These are phyloP conservation scores for Indri indri DNA, from an alignment of 2,113 vertebrate genomes.

Conservation along the genomic window DNA sequence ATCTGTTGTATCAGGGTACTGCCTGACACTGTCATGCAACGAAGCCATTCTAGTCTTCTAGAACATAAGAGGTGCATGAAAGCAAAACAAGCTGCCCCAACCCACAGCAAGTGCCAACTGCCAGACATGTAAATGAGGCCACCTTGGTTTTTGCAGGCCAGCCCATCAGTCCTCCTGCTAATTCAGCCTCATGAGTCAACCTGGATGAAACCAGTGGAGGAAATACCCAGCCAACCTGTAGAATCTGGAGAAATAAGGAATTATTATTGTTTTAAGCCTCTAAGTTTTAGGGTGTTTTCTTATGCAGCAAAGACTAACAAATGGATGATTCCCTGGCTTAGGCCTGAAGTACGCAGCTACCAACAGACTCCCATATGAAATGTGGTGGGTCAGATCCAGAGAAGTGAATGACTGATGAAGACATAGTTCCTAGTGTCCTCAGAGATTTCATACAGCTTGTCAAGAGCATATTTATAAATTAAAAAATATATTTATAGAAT, in stretches of 20 bases:
- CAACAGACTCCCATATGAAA: background rate
- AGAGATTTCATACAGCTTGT: background rate
- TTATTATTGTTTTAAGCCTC: background rate
- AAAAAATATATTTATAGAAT: background rate
- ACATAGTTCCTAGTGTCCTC: background rate
- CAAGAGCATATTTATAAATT: background rate
- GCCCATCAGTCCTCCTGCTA: background rate
- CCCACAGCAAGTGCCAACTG: background rate
- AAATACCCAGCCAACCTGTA: background rate
- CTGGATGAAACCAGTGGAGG: background rate
- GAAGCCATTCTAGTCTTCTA: background rate
- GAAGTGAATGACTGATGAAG: background rate
- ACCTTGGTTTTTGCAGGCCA: background rate
- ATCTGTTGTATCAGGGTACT: background rate
- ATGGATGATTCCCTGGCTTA: background rate
- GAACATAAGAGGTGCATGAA: background rate
- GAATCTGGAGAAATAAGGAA: background rate
- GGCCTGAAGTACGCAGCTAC: background rate
- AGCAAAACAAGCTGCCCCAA: background rate
- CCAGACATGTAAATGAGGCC: too few relatives aligned
- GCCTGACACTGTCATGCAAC: background rate
- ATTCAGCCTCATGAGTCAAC: background rate
- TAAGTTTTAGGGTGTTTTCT: background rate
- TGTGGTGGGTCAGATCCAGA: background rate
- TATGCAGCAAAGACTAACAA: background rate